A percentile compares a stretch with the other conserved stretches of the same genome.
Evolutionary conservation across 2,888 invertebrate genomes (phyloP).

Genomic region (Lasius platythorax): DNA sequence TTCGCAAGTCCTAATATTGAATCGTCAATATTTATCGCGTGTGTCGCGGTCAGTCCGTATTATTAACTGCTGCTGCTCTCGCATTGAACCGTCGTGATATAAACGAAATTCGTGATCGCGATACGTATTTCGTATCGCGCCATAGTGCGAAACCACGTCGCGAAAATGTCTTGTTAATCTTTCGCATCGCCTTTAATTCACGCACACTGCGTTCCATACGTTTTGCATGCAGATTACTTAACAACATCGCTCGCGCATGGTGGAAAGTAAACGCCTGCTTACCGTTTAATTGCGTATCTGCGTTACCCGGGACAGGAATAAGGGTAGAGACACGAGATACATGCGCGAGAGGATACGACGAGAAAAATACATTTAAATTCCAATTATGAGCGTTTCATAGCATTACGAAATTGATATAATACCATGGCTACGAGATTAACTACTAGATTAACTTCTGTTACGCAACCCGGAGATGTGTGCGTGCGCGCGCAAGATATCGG

Average conservation of each 20-base stretch:
- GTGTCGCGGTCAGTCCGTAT: constrained; percentile 24
- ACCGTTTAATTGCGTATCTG: constrained; percentile 62
- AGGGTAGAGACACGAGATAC: not conserved
- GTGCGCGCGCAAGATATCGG: not conserved
- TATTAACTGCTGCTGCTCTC: constrained; percentile 34
- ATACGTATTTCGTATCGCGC: not conserved
- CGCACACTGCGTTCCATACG: constrained; percentile 1
- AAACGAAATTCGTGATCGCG: not conserved
- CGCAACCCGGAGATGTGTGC: not conserved
- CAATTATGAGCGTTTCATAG: constrained; percentile 36
- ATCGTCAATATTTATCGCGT: constrained; percentile 44
- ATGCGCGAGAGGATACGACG: not conserved
- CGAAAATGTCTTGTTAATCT: constrained; percentile 62
- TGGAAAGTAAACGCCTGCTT: constrained; percentile 66
- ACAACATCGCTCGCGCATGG: not conserved
- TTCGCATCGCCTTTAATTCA: constrained; percentile 54
- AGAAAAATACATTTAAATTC: constrained; percentile 51
- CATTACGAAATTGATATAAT: constrained; percentile 2
- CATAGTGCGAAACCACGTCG: not conserved
- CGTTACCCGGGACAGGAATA: constrained; percentile 4
- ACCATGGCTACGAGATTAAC: not conserved
- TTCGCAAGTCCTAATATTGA: constrained; percentile 37
- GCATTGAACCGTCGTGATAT: constrained; percentile 11
- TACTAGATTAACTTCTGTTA: not conserved
- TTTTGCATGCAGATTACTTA: constrained; percentile 49